A percentile compares a stretch with the other conserved stretches of the same genome.
phyloP scores from a whole-genome alignment of 2,797 vertebrate species.

The Lemur catta region DNA sequence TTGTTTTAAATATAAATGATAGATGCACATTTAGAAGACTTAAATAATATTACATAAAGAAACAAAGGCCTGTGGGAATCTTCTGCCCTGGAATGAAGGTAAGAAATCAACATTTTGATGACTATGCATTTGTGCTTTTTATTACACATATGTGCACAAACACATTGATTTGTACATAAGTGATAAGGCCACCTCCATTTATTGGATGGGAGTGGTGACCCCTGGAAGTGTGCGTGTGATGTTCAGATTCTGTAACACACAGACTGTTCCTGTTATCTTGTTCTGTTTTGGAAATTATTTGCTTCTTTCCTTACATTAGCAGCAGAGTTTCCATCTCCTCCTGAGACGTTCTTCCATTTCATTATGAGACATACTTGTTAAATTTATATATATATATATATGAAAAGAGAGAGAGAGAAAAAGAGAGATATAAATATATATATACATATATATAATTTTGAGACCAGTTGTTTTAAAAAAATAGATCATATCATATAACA shows the following conservation, averaged over 20 bases:
- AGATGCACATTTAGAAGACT: background rate
- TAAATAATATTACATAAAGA: background rate
- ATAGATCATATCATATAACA: background rate
- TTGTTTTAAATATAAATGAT: background rate
- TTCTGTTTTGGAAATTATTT: background rate
- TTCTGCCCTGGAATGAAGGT: background rate
- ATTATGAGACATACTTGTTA: background rate
- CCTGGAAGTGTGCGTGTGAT: background rate
- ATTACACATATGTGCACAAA: background rate
- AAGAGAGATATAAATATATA: too few species aligned
- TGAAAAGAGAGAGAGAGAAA: background rate
- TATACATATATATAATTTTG: background rate
- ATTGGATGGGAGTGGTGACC: too few species aligned
- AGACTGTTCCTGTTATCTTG: background rate
- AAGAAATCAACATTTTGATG: background rate
- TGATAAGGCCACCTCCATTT: background rate
- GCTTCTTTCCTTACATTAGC: background rate
- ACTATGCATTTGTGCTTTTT: background rate
- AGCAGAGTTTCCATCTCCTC: background rate
- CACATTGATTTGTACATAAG: background rate
- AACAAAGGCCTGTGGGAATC: background rate
- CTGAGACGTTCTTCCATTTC: background rate
- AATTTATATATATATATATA: background rate
- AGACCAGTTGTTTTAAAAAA: background rate
- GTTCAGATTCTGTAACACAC: background rate